Conservation (phyloP, 1,140 invertebrate genomes). For the Meloidogyne exigua region DNA sequence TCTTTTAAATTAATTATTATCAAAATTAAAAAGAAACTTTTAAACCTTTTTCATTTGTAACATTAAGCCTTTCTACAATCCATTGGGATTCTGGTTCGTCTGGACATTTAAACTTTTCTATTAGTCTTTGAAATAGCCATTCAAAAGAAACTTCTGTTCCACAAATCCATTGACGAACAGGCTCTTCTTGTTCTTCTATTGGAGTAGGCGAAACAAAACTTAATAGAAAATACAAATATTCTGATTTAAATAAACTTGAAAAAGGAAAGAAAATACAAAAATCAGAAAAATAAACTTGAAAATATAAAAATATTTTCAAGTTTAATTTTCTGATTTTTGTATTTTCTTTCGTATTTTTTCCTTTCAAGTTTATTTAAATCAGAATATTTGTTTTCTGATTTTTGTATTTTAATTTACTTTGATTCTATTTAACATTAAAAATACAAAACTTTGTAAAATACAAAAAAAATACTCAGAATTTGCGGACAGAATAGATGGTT, state of each 20-base stretch:
- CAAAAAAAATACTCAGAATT: conserved; percentile 18
- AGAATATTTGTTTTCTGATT: no score
- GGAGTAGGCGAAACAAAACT: neutral
- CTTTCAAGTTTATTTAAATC: no score
- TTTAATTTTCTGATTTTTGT: no score
- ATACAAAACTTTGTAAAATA: neutral
- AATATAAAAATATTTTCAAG: no score
- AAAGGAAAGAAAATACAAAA: no score
- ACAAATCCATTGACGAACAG: conserved; percentile 45
- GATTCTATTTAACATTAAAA: no score
- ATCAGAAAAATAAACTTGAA: no score
- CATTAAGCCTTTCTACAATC: conserved; percentile 55
- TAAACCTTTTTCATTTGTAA: conserved; percentile 49
- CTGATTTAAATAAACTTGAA: no score
- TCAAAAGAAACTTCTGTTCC: conserved; percentile 55
- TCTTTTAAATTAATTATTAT: conserved; percentile 32
- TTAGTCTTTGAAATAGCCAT: conserved; percentile 53
- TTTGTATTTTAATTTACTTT: no score
- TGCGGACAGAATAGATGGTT: conserved; percentile 23
- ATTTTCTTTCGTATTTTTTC: no score
- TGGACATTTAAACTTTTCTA: conserved; percentile 54
- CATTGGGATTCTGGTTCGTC: conserved; percentile 53
- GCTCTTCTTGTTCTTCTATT: neutral
- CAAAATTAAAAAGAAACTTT: neutral
- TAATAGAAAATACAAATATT: neutral